Conservation (phyloP, 35 echinoderm and acorn worm genomes). For the Apostichopus japonicus region DNA sequence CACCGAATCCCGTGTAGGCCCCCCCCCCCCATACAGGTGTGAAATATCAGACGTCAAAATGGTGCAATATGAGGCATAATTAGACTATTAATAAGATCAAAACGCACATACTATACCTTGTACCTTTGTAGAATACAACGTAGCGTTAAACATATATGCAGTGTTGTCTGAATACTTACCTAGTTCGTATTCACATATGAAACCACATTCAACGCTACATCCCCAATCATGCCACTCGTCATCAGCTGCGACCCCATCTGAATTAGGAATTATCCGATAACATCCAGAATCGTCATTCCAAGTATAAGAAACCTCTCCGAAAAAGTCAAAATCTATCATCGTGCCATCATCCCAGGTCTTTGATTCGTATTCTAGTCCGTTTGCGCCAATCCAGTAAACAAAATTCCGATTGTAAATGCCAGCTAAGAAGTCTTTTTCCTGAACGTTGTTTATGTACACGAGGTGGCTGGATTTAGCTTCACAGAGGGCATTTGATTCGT, state of each 20-base stretch:
- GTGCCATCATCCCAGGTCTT: conserved; percentile 52
- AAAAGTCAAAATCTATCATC: background rate
- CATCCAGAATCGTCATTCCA: conserved; percentile 1
- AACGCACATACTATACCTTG: no score
- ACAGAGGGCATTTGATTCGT: background rate
- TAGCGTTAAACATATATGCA: no score
- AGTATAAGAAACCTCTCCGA: background rate
- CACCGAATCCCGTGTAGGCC: no score
- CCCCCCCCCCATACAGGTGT: no score
- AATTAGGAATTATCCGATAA: background rate
- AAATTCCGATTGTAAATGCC: background rate
- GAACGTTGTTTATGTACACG: background rate
- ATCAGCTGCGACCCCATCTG: background rate
- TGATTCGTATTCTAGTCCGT: background rate
- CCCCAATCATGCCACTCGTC: background rate
- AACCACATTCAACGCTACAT: background rate
- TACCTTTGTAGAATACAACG: no score
- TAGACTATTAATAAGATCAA: no score
- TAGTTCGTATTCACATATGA: conserved; percentile 19
- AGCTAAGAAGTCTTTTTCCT: conserved; percentile 14
- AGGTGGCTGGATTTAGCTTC: conserved; percentile 7
- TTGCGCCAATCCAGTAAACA: conserved; percentile 9
- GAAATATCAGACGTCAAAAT: no score
- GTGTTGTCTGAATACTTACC: background rate
- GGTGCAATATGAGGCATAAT: no score